Conservation (phyloP, 2,888 invertebrate species). For the Cheilosia urbana region DNA sequence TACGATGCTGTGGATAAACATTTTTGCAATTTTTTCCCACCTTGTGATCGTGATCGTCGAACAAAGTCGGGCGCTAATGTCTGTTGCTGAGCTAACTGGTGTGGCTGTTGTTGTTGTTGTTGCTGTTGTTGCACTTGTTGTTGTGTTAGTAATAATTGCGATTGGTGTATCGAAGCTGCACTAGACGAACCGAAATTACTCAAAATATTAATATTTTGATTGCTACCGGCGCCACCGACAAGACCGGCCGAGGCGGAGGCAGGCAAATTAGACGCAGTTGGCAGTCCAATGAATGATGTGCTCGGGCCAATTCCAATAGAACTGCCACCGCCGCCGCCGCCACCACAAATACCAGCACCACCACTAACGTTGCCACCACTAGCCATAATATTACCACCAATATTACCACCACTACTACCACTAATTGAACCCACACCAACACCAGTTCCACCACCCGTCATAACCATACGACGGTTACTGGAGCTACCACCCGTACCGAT, state of each 20-base stretch:
- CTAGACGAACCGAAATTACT: slow-evolving; percentile 80
- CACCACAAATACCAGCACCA: slow-evolving; percentile 67
- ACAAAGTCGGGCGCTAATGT: slow-evolving; percentile 85
- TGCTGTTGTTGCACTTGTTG: slow-evolving; percentile 68
- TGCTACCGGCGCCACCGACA: slow-evolving; percentile 74
- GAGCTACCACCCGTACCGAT: slow-evolving; percentile 78
- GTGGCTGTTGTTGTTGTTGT: slow-evolving; percentile 60
- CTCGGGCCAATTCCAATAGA: slow-evolving; percentile 76
- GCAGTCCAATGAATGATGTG: slow-evolving; percentile 76
- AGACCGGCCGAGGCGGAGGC: slow-evolving; percentile 54
- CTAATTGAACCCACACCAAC: slow-evolving; percentile 77
- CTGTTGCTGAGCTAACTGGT: slow-evolving; percentile 79
- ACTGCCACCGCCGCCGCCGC: slow-evolving; percentile 67
- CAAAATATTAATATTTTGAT: slow-evolving; percentile 78
- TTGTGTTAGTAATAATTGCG: slow-evolving; percentile 77
- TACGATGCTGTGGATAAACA: slow-evolving; percentile 95
- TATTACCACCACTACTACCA: slow-evolving; percentile 77
- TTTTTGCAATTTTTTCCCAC: slow-evolving; percentile 96
- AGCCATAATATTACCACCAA: slow-evolving; percentile 75
- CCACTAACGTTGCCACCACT: slow-evolving; percentile 72
- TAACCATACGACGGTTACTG: slow-evolving; percentile 77
- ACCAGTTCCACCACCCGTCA: slow-evolving; percentile 77
- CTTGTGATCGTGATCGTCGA: slow-evolving; percentile 96
- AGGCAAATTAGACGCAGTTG: slow-evolving; percentile 65
- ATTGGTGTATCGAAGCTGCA: slow-evolving; percentile 76